These are phyloP conservation scores for Ichneumoninae sp. DNA, from an alignment of 2,888 invertebrate species.

Conservation along the genomic window DNA sequence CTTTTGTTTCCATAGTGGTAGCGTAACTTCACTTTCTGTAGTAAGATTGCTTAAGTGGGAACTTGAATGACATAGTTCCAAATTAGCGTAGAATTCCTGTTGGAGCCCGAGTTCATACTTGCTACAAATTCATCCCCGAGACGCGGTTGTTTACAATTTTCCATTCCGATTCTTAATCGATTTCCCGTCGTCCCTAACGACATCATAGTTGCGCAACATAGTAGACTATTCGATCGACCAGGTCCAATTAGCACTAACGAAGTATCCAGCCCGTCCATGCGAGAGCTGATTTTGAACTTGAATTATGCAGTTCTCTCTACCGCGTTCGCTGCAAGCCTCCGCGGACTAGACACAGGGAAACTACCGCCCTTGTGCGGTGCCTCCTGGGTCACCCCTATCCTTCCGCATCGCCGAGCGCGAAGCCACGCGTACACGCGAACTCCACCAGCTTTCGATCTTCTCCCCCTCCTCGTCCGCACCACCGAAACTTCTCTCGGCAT, in stretches of 20 bases:
- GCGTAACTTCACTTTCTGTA: no score
- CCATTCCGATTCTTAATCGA: neutral
- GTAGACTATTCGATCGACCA: conserved; percentile 54
- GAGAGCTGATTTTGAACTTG: conserved; percentile 67
- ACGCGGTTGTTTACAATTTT: no score
- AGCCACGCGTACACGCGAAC: conserved; percentile 61
- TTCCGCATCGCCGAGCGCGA: conserved; percentile 60
- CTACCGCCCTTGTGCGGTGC: conserved; percentile 39
- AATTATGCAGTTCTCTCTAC: conserved; percentile 63
- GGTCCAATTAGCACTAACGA: conserved; percentile 67
- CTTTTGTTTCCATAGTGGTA: no score
- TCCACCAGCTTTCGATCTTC: conserved; percentile 65
- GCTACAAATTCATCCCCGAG: no score
- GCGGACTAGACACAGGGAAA: conserved; percentile 55
- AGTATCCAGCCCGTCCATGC: conserved; percentile 57
- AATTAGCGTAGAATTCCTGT: no score
- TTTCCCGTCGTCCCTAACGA: neutral
- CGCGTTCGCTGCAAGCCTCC: conserved; percentile 17
- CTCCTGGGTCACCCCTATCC: conserved; percentile 24
- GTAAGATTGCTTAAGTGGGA: no score
- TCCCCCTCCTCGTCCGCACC: conserved; percentile 10
- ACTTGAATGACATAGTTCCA: no score
- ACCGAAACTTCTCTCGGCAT: conserved; percentile 17
- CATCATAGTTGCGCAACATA: neutral
- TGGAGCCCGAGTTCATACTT: no score